Conservation (phyloP, 2,888 invertebrate species). For the Sphinx pinastri region DNA sequence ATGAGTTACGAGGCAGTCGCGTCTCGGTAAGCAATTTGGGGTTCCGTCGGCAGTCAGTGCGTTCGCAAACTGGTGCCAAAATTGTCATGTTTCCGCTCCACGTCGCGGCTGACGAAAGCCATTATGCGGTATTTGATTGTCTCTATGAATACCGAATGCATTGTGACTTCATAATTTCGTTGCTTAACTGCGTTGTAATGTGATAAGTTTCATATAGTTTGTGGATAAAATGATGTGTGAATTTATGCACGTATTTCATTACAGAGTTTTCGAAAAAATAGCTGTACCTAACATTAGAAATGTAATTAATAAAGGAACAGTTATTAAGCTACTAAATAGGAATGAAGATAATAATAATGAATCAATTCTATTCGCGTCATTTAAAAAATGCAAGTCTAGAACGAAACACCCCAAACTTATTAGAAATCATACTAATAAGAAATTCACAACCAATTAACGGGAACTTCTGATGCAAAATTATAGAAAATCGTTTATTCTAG, state of each 20-base stretch:
- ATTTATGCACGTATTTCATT: background rate
- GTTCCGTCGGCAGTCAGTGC: constrained; percentile 63
- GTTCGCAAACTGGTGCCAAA: constrained; percentile 70
- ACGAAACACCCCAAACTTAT: background rate
- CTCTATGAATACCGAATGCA: constrained; percentile 12
- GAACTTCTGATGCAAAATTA: background rate
- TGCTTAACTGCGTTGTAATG: background rate
- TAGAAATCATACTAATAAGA: background rate
- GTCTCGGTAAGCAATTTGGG: constrained; percentile 77
- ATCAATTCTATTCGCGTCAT: too few relatives aligned
- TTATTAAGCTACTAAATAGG: too few relatives aligned
- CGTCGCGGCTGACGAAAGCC: constrained; percentile 23
- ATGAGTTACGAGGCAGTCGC: constrained; percentile 67
- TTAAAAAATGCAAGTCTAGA: background rate
- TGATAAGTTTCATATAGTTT: too few relatives aligned
- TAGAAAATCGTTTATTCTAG: background rate
- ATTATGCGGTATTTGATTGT: constrained; percentile 22
- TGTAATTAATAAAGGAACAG: too few relatives aligned
- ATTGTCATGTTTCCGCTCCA: constrained; percentile 61
- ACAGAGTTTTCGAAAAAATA: too few relatives aligned
- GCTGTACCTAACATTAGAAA: too few relatives aligned
- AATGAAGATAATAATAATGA: too few relatives aligned
- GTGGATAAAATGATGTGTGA: background rate
- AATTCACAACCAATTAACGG: background rate
- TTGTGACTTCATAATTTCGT: constrained; percentile 27